A percentile compares a stretch with the other conserved stretches of the same genome.
These are phyloP conservation scores for Axis porcinus DNA, from an alignment of 2,113 vertebrate genomes.

Conservation along the genomic window DNA sequence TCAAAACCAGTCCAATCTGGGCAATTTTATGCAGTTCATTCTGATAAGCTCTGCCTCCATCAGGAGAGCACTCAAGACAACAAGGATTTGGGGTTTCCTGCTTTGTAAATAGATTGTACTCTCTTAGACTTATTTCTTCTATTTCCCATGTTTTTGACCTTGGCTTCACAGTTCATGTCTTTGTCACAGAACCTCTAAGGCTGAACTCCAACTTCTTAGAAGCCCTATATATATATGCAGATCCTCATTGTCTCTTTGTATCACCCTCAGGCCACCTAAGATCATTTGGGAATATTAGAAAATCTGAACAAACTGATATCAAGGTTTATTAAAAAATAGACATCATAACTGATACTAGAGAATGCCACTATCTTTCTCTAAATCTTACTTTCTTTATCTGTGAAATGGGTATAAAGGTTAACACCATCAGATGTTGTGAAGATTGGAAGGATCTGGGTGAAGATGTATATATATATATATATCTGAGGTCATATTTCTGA, in stretches of 20 bases:
- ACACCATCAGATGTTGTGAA: neutral
- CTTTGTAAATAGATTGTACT: neutral
- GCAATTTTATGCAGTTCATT: neutral
- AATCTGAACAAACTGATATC: neutral
- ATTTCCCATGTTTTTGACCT: neutral
- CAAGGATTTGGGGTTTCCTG: neutral
- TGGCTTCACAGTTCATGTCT: neutral
- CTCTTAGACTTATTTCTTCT: neutral
- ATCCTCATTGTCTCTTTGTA: neutral
- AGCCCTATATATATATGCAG: neutral
- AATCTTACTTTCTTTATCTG: neutral
- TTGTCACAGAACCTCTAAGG: neutral
- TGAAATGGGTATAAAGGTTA: neutral
- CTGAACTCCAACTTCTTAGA: neutral
- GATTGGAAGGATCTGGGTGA: neutral
- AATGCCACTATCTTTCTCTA: neutral
- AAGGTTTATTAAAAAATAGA: neutral
- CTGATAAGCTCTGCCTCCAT: neutral
- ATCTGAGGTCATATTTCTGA: neutral
- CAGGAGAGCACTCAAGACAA: neutral
- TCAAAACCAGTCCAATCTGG: neutral
- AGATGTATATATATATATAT: rapidly evolving
- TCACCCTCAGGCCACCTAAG: neutral
- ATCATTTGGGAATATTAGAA: neutral
- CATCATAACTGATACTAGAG: neutral